Evolutionary conservation across 2,888 invertebrate species (phyloP), one percentile per base, ranked within the genome.

Genomic region (Lapara coniferarum): DNA sequence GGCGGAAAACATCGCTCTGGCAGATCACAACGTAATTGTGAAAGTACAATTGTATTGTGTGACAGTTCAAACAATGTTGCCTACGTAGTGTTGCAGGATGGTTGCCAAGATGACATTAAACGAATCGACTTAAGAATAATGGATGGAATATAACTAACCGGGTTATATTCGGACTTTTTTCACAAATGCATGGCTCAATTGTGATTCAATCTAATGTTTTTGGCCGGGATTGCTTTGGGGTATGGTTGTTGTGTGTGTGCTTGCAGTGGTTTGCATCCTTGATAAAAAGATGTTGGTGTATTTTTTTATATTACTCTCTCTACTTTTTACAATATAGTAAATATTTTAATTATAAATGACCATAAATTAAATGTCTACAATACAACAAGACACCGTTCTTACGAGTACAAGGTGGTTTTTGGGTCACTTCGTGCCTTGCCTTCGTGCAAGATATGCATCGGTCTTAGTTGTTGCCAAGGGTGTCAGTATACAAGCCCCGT

Each of bases 41-140:
- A 68, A 68, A 58, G 46, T 69, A 55, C 66, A 66, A 53, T 68
- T 66, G 37, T 46, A 63, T 63, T 63, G 59, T 63, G 59, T 2
- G 59, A 16, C 44, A 58, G 16, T 44, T 63, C n/a, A 13, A 57
- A 57, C 44, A 46, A 14, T 44, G 58, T n/a, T 6, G 37, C 25
- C 25, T 25, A 58, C 44, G 14, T 59, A 59, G n/a, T 44, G 14
- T n/a, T 44, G 44, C n/a, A 44, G 44, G 59, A n/a, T 59, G 59
- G n/a, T 59, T 59, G 44, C 44, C 16, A 59, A 59, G 59, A 59
- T 59, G 44, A 14, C 10, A 44, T 44, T 37, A 44, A 59, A 59
- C n/a, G 44, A 37, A 37, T 14, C 3, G 10, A 58, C n/a, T 8
- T 14, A 52, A 52, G 52, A n/a, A 52, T 52, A n/a, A n/a, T 52